These are phyloP conservation scores for Porites lobata DNA, from an alignment of 92 coral and sea anemone genomes.

Conservation along the genomic window DNA sequence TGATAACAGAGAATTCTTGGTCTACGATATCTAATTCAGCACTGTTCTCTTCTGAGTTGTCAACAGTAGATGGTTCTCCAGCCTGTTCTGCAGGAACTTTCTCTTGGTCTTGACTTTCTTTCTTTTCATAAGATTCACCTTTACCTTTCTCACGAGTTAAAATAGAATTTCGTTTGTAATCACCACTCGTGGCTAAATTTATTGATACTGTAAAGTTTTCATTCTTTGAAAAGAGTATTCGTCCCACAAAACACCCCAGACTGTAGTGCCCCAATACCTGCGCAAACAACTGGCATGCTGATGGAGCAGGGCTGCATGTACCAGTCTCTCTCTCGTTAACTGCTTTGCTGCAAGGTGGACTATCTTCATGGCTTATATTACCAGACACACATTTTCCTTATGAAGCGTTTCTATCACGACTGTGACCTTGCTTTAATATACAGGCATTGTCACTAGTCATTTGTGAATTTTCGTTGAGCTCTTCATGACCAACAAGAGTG, in stretches of 20 bases:
- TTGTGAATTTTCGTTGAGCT: constrained; percentile 52
- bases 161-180: too few relatives aligned
- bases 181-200: not conserved
- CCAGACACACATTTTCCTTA: constrained; percentile 16
- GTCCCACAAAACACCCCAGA: constrained; percentile 69
- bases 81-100: not conserved
- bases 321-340: constrained; percentile 25
- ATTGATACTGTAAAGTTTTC: constrained; percentile 38
- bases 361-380: constrained; percentile 7
- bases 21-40: constrained; percentile 35
- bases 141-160: too few relatives aligned
- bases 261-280: constrained; percentile 68
- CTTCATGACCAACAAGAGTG: constrained; percentile 81
- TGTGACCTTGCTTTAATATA: not conserved
- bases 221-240: constrained; percentile 61
- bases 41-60: constrained; percentile 30
- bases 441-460: not conserved
- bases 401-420: not conserved
- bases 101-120: too few relatives aligned
- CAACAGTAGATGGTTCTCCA: not conserved
- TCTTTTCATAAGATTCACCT: too few relatives aligned
- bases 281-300: constrained; percentile 66
- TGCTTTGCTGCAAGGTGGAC: constrained; percentile 27
- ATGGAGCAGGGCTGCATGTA: constrained; percentile 45
- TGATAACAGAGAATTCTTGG: not conserved